Evolutionary conservation across 2,113 vertebrate species (phyloP), one percentile per base, ranked within the genome.

Genomic region (Pteronura brasiliensis): DNA sequence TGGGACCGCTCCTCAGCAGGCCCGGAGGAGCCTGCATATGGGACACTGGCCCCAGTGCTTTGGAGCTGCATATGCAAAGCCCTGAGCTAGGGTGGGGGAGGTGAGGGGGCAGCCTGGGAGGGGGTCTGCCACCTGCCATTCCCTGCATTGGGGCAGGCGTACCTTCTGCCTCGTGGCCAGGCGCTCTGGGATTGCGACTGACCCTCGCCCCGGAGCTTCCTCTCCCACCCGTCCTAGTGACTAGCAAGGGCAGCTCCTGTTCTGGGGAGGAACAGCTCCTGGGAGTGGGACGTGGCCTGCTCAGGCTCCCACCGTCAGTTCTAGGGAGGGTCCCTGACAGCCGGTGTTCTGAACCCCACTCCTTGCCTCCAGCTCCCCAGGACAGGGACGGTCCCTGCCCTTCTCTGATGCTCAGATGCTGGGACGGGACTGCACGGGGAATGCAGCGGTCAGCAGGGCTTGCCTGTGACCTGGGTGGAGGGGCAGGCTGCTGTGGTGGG

Each of bases 391-490:
- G 9, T 14, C 23, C 27, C n/a, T 11, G 3, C 74, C 29, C 29
- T 44, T 44, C 69, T 77, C 83, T 18, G 18, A 20, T 11, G 17
- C 42, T 34, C 12, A 34, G 42, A 42, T 29, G 74, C 83, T 17
- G 39, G 74, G 27, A 21, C 6, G 31, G 81, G 74, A 11, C 74
- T 42, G 12, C 14, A 6, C 39, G 34, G 74, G 36, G 31, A 39
- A 6, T 2, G 0, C 20, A 1, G 39, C 9, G 27, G 29, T 34
- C 11, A 34, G 39, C 13, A 14, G 25, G 14, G 72, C n/a, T 7
- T 14, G 47, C 10, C 18, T 0, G 1, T 1, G 17, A 34, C 17
- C 67, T 27, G 31, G 6, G 27, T 5, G 0, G 31, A 77, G 86
- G 47, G 89, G 34, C 20, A 36, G 18, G 63, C 39, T 76, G 71